These are phyloP conservation scores for Apaloderma vittatum DNA, from an alignment of 2,113 vertebrate species.

Conservation along the genomic window DNA sequence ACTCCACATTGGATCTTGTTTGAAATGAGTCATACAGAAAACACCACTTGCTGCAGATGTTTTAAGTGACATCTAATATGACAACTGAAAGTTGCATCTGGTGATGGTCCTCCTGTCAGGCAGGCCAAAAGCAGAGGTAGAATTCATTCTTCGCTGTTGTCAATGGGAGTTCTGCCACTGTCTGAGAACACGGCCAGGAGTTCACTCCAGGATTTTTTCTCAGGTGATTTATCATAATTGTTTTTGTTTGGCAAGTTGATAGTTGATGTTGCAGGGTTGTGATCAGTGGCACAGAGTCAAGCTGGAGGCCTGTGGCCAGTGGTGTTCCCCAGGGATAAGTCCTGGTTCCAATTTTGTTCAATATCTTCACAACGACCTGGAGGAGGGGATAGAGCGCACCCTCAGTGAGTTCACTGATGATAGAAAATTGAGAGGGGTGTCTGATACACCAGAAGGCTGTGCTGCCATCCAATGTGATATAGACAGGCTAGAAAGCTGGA, in stretches of 20 bases:
- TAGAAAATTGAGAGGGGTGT: too few species aligned
- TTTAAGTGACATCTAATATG: not conserved
- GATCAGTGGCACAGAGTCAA: too few species aligned
- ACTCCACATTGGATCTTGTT: not conserved
- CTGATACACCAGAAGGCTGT: too few species aligned
- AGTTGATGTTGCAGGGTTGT: not conserved
- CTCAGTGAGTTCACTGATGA: too few species aligned
- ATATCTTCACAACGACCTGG: too few species aligned
- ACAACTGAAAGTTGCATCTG: not conserved
- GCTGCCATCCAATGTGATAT: too few species aligned
- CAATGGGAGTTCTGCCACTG: constrained; percentile 41
- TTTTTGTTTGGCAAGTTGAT: not conserved
- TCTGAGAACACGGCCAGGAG: not conserved
- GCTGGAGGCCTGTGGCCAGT: too few species aligned
- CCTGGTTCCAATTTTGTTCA: too few species aligned
- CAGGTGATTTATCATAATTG: constrained; percentile 27
- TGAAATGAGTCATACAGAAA: not conserved
- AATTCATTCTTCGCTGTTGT: not conserved
- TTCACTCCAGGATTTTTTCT: not conserved
- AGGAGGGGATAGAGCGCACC: too few species aligned
- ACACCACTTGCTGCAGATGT: not conserved
- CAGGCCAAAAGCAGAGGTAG: not conserved
- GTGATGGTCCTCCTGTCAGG: not conserved
- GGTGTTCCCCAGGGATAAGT: too few species aligned
- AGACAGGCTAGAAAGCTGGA: too few species aligned